Conservation (phyloP, 2,113 vertebrate genomes). For the Neogobius melanostomus region DNA sequence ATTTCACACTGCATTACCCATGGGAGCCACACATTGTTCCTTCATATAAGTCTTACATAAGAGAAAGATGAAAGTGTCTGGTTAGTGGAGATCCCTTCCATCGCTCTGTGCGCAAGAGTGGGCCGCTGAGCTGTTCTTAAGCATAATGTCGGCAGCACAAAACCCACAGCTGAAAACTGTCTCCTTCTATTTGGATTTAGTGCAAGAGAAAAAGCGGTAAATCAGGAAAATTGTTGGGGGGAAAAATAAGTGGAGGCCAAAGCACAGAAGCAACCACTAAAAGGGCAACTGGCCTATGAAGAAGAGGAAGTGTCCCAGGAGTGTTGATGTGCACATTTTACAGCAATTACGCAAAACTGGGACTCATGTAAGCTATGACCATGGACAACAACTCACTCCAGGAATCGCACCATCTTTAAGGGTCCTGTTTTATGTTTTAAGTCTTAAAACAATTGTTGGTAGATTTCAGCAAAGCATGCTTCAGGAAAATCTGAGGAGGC, state of each 20-base stretch:
- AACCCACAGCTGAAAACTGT: slow-evolving; percentile 64
- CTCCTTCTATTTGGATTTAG: slow-evolving; percentile 56
- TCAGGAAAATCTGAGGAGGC: no score
- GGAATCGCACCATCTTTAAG: no score
- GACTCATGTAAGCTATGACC: slow-evolving; percentile 1
- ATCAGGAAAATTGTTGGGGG: neutral
- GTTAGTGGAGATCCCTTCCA: slow-evolving; percentile 35
- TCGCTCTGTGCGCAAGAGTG: slow-evolving; percentile 19
- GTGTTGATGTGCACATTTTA: neutral
- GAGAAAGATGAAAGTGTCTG: slow-evolving; percentile 51
- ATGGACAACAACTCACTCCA: neutral
- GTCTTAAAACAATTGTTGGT: no score
- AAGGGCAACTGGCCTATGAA: slow-evolving; percentile 2
- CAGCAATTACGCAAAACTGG: slow-evolving; percentile 20
- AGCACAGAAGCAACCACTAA: slow-evolving; percentile 10
- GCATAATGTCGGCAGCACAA: slow-evolving; percentile 55
- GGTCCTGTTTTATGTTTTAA: no score
- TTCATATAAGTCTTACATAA: slow-evolving; percentile 51
- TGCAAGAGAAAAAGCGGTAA: slow-evolving; percentile 10
- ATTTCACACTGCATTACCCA: slow-evolving; percentile 30
- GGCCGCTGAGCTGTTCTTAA: slow-evolving; percentile 40
- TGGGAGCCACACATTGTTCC: slow-evolving; percentile 18
- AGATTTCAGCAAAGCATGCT: no score
- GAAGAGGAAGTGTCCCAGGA: slow-evolving; percentile 12
- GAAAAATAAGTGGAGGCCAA: neutral